phyloP scores from a whole-genome alignment of 2,888 invertebrate species.

The Melieria crassipennis region DNA sequence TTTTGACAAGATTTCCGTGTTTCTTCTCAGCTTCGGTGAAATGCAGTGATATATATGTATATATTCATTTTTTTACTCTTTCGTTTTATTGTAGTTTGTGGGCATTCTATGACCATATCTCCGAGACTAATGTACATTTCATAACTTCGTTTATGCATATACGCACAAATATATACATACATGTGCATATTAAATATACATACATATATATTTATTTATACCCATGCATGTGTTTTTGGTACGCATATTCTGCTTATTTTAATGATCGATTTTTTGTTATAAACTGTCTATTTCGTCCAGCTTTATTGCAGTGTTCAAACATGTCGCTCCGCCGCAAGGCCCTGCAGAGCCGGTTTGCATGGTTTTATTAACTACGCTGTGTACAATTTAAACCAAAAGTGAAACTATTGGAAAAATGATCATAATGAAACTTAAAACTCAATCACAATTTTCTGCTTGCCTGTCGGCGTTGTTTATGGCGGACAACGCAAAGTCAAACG shows the following conservation, averaged over 20 bases:
- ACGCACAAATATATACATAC: background rate
- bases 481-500: too few species aligned
- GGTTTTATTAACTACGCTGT: background rate
- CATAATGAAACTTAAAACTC: slow-evolving; percentile 4
- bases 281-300: too few species aligned
- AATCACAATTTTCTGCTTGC: too few species aligned
- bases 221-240: background rate
- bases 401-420: slow-evolving; percentile 1
- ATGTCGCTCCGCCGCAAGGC: too few species aligned
- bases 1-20: slow-evolving; percentile 26
- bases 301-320: too few species aligned
- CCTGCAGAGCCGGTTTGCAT: too few species aligned
- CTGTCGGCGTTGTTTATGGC: too few species aligned
- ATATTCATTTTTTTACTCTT: slow-evolving; percentile 2
- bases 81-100: background rate
- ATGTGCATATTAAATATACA: background rate
- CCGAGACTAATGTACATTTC: background rate
- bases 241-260: too few species aligned
- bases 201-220: background rate
- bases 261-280: too few species aligned
- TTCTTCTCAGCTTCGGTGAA: slow-evolving; percentile 24
- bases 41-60: slow-evolving; percentile 17
- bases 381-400: slow-evolving; percentile 14
- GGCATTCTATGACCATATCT: slow-evolving; percentile 2
- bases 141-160: too few species aligned